Evolutionary conservation across 2,113 vertebrate genomes (phyloP), one percentile per base, ranked within the genome.

Genomic region (Hemicordylus capensis): DNA sequence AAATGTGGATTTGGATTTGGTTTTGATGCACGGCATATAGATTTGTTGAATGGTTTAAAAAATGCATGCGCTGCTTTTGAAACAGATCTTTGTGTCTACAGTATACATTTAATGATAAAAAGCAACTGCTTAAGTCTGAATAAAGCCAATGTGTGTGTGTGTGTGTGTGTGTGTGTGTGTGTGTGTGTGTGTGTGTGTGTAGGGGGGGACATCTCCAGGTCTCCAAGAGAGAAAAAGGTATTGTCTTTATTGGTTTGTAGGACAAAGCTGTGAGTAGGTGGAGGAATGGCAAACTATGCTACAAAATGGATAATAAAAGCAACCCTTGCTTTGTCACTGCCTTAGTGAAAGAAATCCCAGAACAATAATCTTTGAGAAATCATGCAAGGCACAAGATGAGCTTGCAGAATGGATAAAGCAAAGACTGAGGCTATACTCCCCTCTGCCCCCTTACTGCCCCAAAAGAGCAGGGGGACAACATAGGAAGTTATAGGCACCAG

Each of bases 251-350:
- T 76, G 79, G 72, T 81, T 87, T 90, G 86, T 86, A 59, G 42
- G 51, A 42, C 51, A 77, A 58, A 70, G n/a, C 11, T 46, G 51
- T 70, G 56, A 63, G 34, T 1, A n/a, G 24, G 1, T 24, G 37
- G 31, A 37, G 64, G 34, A 58, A 82, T 79, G 74, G 90, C 74
- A 34, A 48, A 48, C 85, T 91, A 83, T 39, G 93, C 86, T 92
- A 63, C 84, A 64, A 78, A 67, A 76, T 75, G 84, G 78, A 85
- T 87, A 94, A 89, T 83, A 93, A 93, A 94, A 19, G 89, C 88
- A 91, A 91, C 91, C 89, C 70, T 85, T 87, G 73, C 89, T 89
- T 86, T 92, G 91, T 92, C 92, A 91, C 88, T 87, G 91, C 89
- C 89, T 86, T 84, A 86, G 66, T 56, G 17, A 56, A 82, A 44